These are phyloP conservation scores for Apocheima hispidaria DNA, from an alignment of 2,888 invertebrate species.

Conservation along the genomic window DNA sequence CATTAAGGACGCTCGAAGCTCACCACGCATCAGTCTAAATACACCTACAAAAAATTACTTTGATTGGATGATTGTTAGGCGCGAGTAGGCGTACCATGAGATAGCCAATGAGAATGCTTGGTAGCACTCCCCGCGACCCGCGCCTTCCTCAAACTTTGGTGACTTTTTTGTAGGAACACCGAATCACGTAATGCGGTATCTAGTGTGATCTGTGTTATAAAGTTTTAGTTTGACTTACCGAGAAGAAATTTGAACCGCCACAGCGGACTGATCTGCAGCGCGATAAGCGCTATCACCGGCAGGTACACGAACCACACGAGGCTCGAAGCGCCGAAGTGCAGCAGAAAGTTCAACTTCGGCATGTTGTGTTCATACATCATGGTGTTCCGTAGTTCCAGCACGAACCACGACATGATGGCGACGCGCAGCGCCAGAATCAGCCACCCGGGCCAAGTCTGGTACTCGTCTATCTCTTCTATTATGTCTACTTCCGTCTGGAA, in stretches of 20 bases:
- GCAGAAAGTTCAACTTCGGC: slow-evolving; percentile 94
- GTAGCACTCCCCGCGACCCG: too few relatives aligned
- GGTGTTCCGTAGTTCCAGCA: slow-evolving; percentile 88
- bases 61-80: too few relatives aligned
- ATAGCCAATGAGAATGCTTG: too few relatives aligned
- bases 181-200: too few relatives aligned
- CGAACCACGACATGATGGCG: slow-evolving; percentile 95
- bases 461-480: slow-evolving; percentile 98
- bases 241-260: slow-evolving; percentile 98
- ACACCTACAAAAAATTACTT: too few relatives aligned
- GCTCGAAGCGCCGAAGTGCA: slow-evolving; percentile 98
- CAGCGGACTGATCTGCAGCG: slow-evolving; percentile 96
- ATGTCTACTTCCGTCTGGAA: slow-evolving; percentile 97
- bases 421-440: slow-evolving; percentile 95
- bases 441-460: slow-evolving; percentile 99
- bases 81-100: too few relatives aligned
- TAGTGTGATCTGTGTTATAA: too few relatives aligned
- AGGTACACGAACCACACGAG: slow-evolving; percentile 99
- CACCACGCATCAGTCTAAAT: too few relatives aligned
- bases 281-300: slow-evolving; percentile 97
- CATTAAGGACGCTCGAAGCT: too few relatives aligned
- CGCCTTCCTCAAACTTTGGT: too few relatives aligned
- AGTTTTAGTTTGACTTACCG: slow-evolving; percentile 87
- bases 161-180: too few relatives aligned
- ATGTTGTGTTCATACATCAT: slow-evolving; percentile 85